Conservation (phyloP, 2,113 vertebrate species). For the Sialia sialis region DNA sequence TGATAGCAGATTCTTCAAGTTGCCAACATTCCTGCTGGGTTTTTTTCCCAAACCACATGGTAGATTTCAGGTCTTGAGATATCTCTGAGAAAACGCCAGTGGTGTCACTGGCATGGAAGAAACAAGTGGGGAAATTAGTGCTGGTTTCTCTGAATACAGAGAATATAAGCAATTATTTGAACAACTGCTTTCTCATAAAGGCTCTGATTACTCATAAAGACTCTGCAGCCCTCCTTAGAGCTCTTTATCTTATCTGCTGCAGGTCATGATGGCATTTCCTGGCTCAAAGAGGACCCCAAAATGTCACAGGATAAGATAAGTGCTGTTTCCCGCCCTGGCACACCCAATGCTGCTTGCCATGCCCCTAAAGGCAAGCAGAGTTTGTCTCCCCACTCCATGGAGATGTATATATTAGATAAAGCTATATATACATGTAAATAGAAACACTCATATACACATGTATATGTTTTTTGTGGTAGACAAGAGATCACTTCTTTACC, state of each 20-base stretch:
- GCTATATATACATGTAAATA: too few relatives aligned
- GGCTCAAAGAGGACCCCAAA: slow-evolving; percentile 55
- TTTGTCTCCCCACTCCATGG: neutral
- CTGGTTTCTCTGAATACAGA: neutral
- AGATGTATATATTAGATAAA: rapidly evolving
- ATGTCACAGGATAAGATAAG: slow-evolving; percentile 77
- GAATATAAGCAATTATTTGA: neutral
- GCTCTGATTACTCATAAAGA: neutral
- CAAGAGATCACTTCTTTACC: neutral
- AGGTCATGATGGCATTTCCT: slow-evolving; percentile 74
- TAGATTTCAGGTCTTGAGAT: neutral
- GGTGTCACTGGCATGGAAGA: neutral
- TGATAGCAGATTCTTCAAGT: neutral
- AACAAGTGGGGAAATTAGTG: neutral
- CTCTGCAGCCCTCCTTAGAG: neutral
- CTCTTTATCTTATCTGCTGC: slow-evolving; percentile 67
- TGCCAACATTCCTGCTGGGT: neutral
- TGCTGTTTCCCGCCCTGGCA: slow-evolving; percentile 71
- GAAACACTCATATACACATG: too few relatives aligned
- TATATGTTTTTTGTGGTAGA: neutral
- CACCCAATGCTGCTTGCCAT: slow-evolving; percentile 43
- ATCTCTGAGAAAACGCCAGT: neutral
- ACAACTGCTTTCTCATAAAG: neutral
- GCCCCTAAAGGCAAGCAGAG: neutral
- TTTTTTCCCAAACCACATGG: neutral